phyloP scores from a whole-genome alignment of 2,113 vertebrate genomes.

The Chlorodrepanis virens region DNA sequence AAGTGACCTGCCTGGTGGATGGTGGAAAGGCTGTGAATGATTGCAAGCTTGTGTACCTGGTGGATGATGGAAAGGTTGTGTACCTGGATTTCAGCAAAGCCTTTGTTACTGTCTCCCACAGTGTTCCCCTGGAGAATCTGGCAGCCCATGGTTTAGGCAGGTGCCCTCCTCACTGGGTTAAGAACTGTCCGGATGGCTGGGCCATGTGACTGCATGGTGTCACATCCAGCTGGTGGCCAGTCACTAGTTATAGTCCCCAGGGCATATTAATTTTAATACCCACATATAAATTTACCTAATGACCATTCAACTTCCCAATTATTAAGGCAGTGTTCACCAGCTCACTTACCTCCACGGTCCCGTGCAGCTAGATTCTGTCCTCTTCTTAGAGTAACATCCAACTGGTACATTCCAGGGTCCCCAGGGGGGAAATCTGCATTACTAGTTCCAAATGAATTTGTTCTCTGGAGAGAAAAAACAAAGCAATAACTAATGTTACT shows the following conservation, averaged over 20 bases:
- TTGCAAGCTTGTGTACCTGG: too few species aligned
- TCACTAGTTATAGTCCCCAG: background rate
- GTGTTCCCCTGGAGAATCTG: background rate
- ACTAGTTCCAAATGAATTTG: conserved; percentile 78
- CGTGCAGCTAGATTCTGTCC: conserved; percentile 91
- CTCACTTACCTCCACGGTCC: conserved; percentile 86
- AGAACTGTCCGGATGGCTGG: background rate
- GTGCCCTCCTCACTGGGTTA: background rate
- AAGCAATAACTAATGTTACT: background rate
- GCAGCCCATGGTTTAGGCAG: background rate
- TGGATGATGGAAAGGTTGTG: background rate
- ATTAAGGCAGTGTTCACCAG: background rate
- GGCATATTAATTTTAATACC: background rate
- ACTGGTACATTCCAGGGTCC: conserved; percentile 88
- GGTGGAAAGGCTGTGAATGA: background rate
- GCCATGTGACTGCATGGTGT: too few species aligned
- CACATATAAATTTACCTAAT: background rate
- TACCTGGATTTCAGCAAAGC: background rate
- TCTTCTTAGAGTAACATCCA: conserved; percentile 89
- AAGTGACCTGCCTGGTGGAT: background rate
- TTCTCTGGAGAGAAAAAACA: conserved; percentile 72
- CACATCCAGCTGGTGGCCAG: background rate
- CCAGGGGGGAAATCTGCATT: conserved; percentile 79
- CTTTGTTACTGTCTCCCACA: background rate
- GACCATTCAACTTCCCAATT: background rate